Evolutionary conservation across 2,113 vertebrate species (phyloP).

Genomic region (Bostrychus sinensis): DNA sequence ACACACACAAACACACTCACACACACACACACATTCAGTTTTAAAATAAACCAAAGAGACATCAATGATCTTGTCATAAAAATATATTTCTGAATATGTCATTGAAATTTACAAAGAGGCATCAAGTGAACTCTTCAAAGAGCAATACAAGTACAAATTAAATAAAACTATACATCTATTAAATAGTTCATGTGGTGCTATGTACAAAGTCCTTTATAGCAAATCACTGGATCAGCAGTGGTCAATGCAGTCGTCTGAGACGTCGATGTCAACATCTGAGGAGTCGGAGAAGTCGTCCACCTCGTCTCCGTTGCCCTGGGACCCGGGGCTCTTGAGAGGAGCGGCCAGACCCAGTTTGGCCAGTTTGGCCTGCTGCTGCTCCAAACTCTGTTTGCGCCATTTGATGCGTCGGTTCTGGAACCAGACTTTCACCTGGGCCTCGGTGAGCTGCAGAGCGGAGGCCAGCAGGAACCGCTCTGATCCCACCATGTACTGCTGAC

Average conservation of each 20-base stretch:
- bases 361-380: constrained; percentile 85
- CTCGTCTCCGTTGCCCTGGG: constrained; percentile 75
- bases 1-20: too few relatives aligned
- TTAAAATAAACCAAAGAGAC: constrained; percentile 7
- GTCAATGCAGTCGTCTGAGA: constrained; percentile 63
- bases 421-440: constrained; percentile 86
- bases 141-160: constrained; percentile 68
- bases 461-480: constrained; percentile 83
- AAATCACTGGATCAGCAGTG: constrained; percentile 49
- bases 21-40: too few relatives aligned
- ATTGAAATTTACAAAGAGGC: constrained; percentile 64
- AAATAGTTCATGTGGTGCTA: constrained; percentile 69
- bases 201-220: constrained; percentile 40
- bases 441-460: constrained; percentile 80
- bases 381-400: constrained; percentile 85
- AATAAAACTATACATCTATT: constrained; percentile 82
- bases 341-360: constrained; percentile 80
- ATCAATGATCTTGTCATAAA: constrained; percentile 55
- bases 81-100: constrained; percentile 77
- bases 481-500: constrained; percentile 88
- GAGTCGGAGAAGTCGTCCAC: constrained; percentile 70
- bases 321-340: constrained; percentile 73
- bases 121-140: constrained; percentile 53
- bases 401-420: constrained; percentile 86
- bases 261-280: constrained; percentile 71